Evolutionary conservation across 1,140 invertebrate species (phyloP), one percentile per base, ranked within the genome.

Genomic region (Meloidogyne floridensis): DNA sequence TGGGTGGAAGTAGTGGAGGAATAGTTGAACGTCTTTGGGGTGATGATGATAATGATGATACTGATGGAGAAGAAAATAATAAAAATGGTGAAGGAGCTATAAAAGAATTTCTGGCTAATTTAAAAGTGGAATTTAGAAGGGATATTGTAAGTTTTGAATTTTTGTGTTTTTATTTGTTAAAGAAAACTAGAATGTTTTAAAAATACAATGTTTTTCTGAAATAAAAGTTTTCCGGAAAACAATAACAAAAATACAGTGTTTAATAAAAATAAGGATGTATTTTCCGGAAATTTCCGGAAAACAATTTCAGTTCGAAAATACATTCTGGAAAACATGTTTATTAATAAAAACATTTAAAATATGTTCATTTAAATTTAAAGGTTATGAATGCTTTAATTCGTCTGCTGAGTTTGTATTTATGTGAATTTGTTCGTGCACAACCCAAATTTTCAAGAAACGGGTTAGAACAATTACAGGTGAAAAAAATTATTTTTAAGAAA

Each of bases 1-100:
- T 72, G 3, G 69, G 65, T 32, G 77, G 69, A 53, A 79, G 77
- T 72, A 72, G 65, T 53, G 77, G 77, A 10, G 77, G 54, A 9
- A 77, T 77, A 42, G 77, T 79, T 43, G 77, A 79, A 47, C 77
- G 77, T 2, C 72, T 79, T 43, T 79, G 77, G 77, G 77, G 77
- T 53, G 77, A 79, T 47, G 65, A 53, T 3, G 43, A n/a, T 11
- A 72, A 42, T 53, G 77, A 79, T 32, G 32, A 32, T 32, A 32
- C 32, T 32, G 32, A 32, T 32, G 32, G 32, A 9, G 75, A 53
- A 11, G 65, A 15, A 32, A 20, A 51, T n/a, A 13, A 15, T 59
- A 59, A 59, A 15, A 59, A n/a, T 65, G 59, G 13, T 7, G 59
- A 65, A 8, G 59, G 59, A n/a, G 59, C 43, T 53, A 20, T 51